phyloP scores from a whole-genome alignment of 2,888 invertebrate species.

The Sarcophaga caerulescens region DNA sequence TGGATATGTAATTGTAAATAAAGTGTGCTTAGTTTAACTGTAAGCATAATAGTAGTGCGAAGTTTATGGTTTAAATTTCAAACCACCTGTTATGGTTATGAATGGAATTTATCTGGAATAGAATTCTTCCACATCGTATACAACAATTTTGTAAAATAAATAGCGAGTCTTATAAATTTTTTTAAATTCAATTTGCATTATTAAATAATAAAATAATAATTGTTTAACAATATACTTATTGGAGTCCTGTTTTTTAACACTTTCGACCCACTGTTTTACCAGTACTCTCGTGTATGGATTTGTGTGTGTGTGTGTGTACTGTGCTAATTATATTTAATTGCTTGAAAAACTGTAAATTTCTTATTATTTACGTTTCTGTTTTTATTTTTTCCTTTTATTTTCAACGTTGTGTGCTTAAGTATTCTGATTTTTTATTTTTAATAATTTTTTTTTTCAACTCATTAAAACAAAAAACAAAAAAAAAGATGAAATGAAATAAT shows the following conservation, averaged over 20 bases:
- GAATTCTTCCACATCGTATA: no score
- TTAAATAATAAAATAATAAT: no score
- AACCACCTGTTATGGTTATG: no score
- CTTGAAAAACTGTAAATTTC: constrained; percentile 29
- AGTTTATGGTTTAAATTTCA: no score
- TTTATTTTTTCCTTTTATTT: background rate
- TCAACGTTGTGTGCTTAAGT: background rate
- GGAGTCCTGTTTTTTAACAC: background rate
- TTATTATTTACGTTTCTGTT: constrained; percentile 42
- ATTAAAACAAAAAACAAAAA: constrained; percentile 2
- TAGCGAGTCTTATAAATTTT: no score
- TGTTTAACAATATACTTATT: no score
- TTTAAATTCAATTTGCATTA: background rate
- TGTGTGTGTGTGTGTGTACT: background rate
- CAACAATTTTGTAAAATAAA: no score
- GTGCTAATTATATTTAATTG: constrained; percentile 59
- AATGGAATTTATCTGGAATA: no score
- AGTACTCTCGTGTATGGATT: background rate
- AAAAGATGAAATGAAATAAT: background rate
- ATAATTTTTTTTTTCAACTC: no score
- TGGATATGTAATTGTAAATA: no score
- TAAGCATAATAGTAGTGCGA: no score
- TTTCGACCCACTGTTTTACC: constrained; percentile 35
- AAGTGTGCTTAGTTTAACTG: no score
- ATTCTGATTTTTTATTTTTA: background rate